Base-by-base conservation (phyloP, 2,888 invertebrate species). In the Eupithecia dodoneata region DNA sequence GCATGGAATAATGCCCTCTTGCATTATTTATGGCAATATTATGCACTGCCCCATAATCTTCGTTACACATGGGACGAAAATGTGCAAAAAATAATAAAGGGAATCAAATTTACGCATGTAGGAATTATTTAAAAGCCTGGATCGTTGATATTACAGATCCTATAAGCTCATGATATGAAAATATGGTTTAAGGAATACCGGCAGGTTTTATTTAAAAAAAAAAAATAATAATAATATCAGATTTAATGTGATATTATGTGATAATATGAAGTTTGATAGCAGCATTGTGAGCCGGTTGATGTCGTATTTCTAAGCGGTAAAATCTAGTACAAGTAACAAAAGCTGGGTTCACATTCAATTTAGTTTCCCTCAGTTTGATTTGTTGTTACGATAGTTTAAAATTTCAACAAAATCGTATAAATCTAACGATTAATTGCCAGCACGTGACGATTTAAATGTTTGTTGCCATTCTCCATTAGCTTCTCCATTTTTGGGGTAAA, bases 401-500 rank as follows among this genome's bases (percentile, higher is more conserved):
- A 18, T 59, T 59, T 44, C 72, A 55, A 72, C 49, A 55, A 42
- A 71, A 42, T 12, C 69, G 41, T 49, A 81, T 80, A 81, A 82
- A 81, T 80, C 84, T 78, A 72, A 80, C 81, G 81, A 84, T 85
- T 85, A 85, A 88, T 84, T 81, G 77, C 82, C 81, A 78, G 85
- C 92, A 92, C 91, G 91, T 89, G 91, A 83, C 87, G 79, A 83
- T 83, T 83, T 83, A 86, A 87, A 85, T 84, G 85, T 86, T 76
- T 88, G 89, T 88, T 87, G 82, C 86, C 84, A 85, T 88, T 89
- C 89, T 87, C 89, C 90, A 91, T 91, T 91, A 90, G 85, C 81
- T 83, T 82, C 87, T 85, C 90, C 91, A 88, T 70, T 88, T 91
- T 89, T 87, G 87, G 92, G 91, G 91, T 89, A 90, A 92, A 90